Conservation (phyloP, 2,113 vertebrate species). For the Triplophysa dalaica region DNA sequence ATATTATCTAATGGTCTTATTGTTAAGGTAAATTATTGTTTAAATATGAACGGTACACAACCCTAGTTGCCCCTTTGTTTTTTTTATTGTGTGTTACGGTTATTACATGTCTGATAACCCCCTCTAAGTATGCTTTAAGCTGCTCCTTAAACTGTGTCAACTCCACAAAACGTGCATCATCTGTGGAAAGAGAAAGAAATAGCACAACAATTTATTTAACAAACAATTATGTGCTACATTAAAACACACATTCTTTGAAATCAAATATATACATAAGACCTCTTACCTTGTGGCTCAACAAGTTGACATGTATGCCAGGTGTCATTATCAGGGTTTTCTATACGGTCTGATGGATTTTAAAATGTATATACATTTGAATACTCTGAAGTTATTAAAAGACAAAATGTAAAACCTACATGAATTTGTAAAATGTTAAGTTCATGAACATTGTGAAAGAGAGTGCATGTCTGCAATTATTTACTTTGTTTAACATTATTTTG, state of each 20-base stretch:
- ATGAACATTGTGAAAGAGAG: neutral
- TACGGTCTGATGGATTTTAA: conserved; percentile 71
- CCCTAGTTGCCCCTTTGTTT: too few relatives aligned
- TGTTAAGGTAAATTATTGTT: too few relatives aligned
- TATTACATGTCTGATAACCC: conserved; percentile 67
- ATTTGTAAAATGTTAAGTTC: neutral
- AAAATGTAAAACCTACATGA: neutral
- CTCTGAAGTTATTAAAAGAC: neutral
- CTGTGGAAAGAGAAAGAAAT: conserved; percentile 51
- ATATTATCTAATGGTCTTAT: too few relatives aligned
- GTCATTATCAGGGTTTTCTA: conserved; percentile 76
- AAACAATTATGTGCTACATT: neutral
- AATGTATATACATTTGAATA: neutral
- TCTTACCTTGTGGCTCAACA: conserved; percentile 75
- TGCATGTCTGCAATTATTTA: neutral
- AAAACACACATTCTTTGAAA: neutral
- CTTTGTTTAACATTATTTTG: too few relatives aligned
- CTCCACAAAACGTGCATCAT: conserved; percentile 64
- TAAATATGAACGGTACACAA: too few relatives aligned
- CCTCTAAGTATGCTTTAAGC: conserved; percentile 69
- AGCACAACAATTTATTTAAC: neutral
- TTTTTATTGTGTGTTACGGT: neutral
- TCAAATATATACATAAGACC: neutral
- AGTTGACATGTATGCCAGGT: conserved; percentile 84
- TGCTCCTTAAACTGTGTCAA: conserved; percentile 68